Percentiles rank a stretch among this genome's conserved stretches.
Conservation (phyloP, 1,140 invertebrate genomes). For the Polypedilum pembai region DNA sequence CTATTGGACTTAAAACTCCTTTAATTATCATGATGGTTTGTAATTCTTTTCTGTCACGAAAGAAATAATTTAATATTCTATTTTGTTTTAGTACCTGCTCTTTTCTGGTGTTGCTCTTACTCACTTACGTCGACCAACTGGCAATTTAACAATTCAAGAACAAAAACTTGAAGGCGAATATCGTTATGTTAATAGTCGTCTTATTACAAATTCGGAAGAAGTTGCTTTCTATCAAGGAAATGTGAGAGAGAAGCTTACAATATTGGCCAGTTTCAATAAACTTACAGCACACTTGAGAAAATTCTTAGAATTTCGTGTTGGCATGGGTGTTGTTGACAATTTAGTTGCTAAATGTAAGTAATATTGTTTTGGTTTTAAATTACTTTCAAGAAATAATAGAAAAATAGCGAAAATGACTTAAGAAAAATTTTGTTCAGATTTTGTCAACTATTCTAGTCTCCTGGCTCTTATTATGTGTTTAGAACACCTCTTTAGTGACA, state of each 20-base stretch:
- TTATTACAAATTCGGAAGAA: slow-evolving; percentile 97
- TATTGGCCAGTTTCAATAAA: slow-evolving; percentile 83
- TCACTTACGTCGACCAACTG: slow-evolving; percentile 75
- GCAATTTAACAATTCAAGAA: slow-evolving; percentile 81
- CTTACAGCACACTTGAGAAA: slow-evolving; percentile 80
- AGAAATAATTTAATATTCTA: too few relatives aligned
- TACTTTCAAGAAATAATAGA: too few relatives aligned
- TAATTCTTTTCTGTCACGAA: too few relatives aligned
- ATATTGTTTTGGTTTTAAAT: too few relatives aligned
- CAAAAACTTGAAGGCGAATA: slow-evolving; percentile 97
- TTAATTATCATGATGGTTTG: slow-evolving; percentile 61
- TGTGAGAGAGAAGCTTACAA: slow-evolving; percentile 75
- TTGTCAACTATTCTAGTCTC: too few relatives aligned
- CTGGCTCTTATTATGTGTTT: too few relatives aligned
- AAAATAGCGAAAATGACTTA: too few relatives aligned
- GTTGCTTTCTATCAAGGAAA: slow-evolving; percentile 95
- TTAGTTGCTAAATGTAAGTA: slow-evolving; percentile 91
- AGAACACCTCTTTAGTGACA: too few relatives aligned
- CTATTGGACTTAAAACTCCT: slow-evolving; percentile 82
- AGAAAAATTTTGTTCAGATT: too few relatives aligned
- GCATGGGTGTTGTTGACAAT: slow-evolving; percentile 93
- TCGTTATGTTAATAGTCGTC: slow-evolving; percentile 88
- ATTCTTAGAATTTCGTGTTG: slow-evolving; percentile 85
- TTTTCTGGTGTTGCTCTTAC: slow-evolving; percentile 75
- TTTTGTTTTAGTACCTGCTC: slow-evolving; percentile 56